Evolutionary conservation across 2,113 vertebrate genomes (phyloP).

Genomic region (Myotis lucifugus): DNA sequence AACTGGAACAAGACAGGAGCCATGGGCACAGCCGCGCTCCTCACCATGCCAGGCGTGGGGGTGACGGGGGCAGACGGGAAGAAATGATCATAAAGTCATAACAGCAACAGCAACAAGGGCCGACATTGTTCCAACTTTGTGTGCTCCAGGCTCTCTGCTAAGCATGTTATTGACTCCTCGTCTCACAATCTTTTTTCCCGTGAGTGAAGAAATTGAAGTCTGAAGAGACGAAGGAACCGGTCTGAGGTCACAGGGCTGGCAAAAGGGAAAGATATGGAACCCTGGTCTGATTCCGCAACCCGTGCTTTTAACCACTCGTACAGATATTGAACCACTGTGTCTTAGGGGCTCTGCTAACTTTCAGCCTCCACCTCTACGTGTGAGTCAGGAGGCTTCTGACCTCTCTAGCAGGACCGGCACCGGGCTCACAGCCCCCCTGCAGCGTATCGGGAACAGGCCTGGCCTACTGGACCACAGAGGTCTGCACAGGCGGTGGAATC

Average conservation of each 20-base stretch:
- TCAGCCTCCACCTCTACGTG: not conserved
- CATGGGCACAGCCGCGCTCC: not conserved
- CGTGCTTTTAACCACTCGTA: not conserved
- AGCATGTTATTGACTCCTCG: not conserved
- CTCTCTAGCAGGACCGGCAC: not conserved
- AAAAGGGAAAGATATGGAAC: not conserved
- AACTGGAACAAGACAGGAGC: not conserved
- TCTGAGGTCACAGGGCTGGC: not conserved
- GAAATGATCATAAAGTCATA: not conserved
- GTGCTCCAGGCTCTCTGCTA: rapidly evolving
- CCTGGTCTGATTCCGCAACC: not conserved
- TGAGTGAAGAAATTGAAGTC: not conserved
- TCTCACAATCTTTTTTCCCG: not conserved
- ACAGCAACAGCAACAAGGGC: rapidly evolving
- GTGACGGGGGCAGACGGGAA: not conserved
- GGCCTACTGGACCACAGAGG: not conserved
- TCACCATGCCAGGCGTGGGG: not conserved
- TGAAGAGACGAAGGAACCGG: not conserved
- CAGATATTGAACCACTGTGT: not conserved
- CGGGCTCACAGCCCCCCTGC: not conserved
- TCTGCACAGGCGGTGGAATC: not conserved
- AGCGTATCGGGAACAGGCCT: not conserved
- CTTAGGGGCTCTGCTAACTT: not conserved
- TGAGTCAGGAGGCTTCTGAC: constrained; percentile 23
- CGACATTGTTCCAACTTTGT: rapidly evolving